Percentiles rank a stretch among this genome's conserved stretches.
Conservation (phyloP, 2,888 invertebrate genomes). For the Dryocosmus kuriphilus region DNA sequence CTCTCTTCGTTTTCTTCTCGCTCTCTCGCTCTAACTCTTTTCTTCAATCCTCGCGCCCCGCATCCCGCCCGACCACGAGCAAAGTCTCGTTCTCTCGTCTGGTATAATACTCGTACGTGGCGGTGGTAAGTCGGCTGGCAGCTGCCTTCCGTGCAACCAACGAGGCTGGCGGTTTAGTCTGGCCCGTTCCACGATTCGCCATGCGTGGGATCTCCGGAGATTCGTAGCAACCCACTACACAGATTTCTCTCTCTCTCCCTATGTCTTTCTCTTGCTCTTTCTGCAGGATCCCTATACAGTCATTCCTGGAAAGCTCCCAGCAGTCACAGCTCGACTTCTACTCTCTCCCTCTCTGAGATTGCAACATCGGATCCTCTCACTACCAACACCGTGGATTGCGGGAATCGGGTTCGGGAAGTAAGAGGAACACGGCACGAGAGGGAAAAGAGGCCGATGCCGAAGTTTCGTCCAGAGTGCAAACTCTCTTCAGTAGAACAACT, state of each 20-base stretch:
- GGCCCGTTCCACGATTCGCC: conserved; percentile 61
- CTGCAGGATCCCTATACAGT: conserved; percentile 46
- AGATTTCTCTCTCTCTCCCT: conserved; percentile 52
- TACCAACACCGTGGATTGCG: conserved; percentile 48
- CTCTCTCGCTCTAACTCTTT: conserved; percentile 18
- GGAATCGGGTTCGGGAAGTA: conserved; percentile 46
- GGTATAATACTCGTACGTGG: conserved; percentile 54
- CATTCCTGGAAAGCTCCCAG: conserved; percentile 41
- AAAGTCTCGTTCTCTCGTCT: conserved; percentile 53
- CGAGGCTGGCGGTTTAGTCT: conserved; percentile 70
- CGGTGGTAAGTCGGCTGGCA: conserved; percentile 74
- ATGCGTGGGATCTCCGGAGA: conserved; percentile 45
- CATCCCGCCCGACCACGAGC: conserved; percentile 46
- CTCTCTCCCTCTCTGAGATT: conserved; percentile 31
- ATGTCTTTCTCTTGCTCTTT: conserved; percentile 44
- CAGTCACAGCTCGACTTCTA: conserved; percentile 11
- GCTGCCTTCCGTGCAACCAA: conserved; percentile 75
- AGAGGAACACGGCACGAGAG: conserved; percentile 48
- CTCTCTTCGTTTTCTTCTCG: conserved; percentile 14
- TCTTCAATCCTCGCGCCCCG: conserved; percentile 36
- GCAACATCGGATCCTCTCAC: conserved; percentile 50
- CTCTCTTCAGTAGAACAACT: conserved; percentile 58
- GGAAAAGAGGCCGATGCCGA: conserved; percentile 56
- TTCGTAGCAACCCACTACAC: conserved; percentile 43
- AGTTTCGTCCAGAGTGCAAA: conserved; percentile 53